Evolutionary conservation across 2,888 invertebrate genomes (phyloP).

Genomic region (Uloborus plumipes): DNA sequence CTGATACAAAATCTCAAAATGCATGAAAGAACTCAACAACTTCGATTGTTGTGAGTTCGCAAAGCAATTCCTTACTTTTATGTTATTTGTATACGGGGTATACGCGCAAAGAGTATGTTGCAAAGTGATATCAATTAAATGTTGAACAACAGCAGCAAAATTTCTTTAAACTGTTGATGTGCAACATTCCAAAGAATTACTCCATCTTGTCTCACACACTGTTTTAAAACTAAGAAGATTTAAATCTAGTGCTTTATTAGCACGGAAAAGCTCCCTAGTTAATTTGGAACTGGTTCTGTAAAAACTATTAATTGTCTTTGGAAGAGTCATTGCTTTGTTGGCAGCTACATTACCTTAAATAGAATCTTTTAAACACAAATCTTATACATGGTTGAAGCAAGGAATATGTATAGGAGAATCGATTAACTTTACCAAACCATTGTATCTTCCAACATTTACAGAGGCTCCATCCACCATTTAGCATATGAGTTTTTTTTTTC

Average conservation of each 20-base stretch:
- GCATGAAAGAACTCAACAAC: not conserved
- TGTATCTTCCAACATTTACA: constrained; percentile 8
- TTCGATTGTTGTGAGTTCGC: not conserved
- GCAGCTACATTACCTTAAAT: not conserved
- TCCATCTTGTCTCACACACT: not conserved
- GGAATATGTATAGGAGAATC: constrained; percentile 4
- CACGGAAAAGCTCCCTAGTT: too few species aligned
- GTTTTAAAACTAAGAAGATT: not conserved
- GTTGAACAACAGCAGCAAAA: not conserved
- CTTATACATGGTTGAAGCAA: constrained; percentile 1
- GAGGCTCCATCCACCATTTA: constrained; percentile 15
- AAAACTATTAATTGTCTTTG: not conserved
- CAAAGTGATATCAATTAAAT: not conserved
- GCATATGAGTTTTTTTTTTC: not conserved
- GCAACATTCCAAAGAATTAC: not conserved
- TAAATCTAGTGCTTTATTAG: not conserved
- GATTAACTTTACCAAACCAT: constrained; percentile 6
- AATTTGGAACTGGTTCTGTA: not conserved
- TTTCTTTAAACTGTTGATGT: not conserved
- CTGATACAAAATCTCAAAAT: not conserved
- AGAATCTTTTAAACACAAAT: constrained; percentile 8
- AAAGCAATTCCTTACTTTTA: not conserved
- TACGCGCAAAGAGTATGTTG: not conserved
- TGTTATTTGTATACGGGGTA: not conserved
- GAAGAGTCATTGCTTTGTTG: not conserved